Evolutionary conservation across 2,797 vertebrate species (phyloP).

Genomic region (Poecilia velifera): DNA sequence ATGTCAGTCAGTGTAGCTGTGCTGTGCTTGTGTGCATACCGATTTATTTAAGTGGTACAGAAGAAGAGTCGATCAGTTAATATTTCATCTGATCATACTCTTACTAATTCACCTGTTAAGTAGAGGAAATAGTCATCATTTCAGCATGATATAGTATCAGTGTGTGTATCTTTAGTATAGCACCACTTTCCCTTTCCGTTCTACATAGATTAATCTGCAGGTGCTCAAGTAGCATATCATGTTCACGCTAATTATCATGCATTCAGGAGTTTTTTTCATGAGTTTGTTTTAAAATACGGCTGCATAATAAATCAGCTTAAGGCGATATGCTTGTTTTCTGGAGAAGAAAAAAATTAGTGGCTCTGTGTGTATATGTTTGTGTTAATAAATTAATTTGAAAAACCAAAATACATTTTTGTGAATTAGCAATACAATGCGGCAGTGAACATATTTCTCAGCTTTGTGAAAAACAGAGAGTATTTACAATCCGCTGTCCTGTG

Average conservation of each 20-base stretch:
- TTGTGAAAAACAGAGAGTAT: neutral
- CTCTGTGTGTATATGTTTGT: neutral
- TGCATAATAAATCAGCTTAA: neutral
- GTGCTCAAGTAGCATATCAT: conserved; percentile 41
- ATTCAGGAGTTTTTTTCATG: neutral
- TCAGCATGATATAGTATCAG: conserved; percentile 15
- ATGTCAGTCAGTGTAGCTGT: conserved; percentile 40
- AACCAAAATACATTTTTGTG: neutral
- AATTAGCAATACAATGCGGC: neutral
- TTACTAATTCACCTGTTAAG: conserved; percentile 36
- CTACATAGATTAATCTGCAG: conserved; percentile 25
- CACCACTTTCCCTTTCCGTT: conserved; percentile 26
- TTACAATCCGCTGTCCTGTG: neutral
- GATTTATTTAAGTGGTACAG: conserved; percentile 33
- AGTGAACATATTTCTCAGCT: neutral
- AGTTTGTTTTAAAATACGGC: neutral
- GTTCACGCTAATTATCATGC: conserved; percentile 27
- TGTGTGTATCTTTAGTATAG: neutral
- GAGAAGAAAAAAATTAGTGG: neutral
- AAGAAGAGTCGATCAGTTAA: conserved; percentile 39
- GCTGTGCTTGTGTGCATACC: conserved; percentile 3
- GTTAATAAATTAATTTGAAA: neutral
- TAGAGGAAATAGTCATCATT: conserved; percentile 48
- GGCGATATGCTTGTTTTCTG: neutral
- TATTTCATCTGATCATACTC: conserved; percentile 45